A percentile compares a stretch with the other conserved stretches of the same genome.
Evolutionary conservation across 2,797 vertebrate genomes (phyloP).

Genomic region (Schizopygopsis pylzovi): DNA sequence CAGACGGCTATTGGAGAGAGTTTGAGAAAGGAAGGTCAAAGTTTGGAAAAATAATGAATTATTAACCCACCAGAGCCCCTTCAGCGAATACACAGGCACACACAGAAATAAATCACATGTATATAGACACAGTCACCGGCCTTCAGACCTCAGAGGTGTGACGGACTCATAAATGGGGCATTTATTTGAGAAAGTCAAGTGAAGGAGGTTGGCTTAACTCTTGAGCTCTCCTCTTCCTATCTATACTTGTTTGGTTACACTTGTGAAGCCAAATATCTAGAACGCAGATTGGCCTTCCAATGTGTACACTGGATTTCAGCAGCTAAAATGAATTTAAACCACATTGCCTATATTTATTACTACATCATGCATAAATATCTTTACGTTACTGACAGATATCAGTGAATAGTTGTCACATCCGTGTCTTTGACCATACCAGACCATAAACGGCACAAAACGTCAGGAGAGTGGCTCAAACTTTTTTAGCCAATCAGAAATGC

Average conservation of each 20-base stretch:
- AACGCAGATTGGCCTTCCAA: not conserved
- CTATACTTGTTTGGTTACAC: not conserved
- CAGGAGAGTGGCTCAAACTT: not conserved
- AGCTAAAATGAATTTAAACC: not conserved
- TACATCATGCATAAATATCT: not conserved
- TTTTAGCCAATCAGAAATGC: not conserved
- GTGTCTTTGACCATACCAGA: not conserved
- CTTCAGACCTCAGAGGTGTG: slow-evolving; percentile 34
- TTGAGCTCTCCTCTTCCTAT: slow-evolving; percentile 46
- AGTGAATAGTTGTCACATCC: not conserved
- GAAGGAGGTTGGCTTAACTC: slow-evolving; percentile 63
- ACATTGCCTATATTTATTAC: not conserved
- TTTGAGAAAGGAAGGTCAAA: slow-evolving; percentile 62
- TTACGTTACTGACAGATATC: not conserved
- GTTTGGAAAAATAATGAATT: slow-evolving; percentile 59
- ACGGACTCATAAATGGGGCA: slow-evolving; percentile 28
- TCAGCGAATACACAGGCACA: not conserved
- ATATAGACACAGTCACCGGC: slow-evolving; percentile 9
- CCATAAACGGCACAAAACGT: not conserved
- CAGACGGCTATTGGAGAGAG: not conserved
- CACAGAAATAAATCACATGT: not conserved
- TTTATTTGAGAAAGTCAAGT: slow-evolving; percentile 37
- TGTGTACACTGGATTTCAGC: not conserved
- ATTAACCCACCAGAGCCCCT: slow-evolving; percentile 59
- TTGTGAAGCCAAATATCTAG: not conserved